phyloP scores from a whole-genome alignment of 2,113 vertebrate species.

The Lepisosteus oculatus region DNA sequence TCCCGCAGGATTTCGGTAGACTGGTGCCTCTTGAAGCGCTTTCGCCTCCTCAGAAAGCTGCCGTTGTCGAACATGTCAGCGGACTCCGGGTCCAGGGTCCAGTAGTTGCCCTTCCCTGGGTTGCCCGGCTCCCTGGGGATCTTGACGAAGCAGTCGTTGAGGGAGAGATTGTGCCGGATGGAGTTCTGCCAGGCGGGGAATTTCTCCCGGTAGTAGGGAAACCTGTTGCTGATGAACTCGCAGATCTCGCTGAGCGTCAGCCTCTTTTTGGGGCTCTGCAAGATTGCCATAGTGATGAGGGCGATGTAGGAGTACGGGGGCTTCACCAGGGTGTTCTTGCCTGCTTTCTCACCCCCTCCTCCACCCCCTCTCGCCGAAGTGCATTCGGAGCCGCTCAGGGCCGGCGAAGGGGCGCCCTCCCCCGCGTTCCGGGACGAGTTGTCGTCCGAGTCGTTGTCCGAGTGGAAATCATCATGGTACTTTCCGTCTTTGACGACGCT shows the following conservation, averaged over 20 bases:
- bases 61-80: conserved; percentile 96
- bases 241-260: conserved; percentile 95
- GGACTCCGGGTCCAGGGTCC: conserved; percentile 91
- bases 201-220: conserved; percentile 93
- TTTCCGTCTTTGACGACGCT: conserved; percentile 68
- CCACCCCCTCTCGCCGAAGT: conserved; percentile 56
- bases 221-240: conserved; percentile 93
- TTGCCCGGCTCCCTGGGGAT: conserved; percentile 87
- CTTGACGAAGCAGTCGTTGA: conserved; percentile 93
- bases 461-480: conserved; percentile 64
- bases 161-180: conserved; percentile 87
- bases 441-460: conserved; percentile 76
- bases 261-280: conserved; percentile 92
- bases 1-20: conserved; percentile 82
- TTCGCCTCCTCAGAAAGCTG: conserved; percentile 85
- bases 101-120: conserved; percentile 91
- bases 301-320: conserved; percentile 94
- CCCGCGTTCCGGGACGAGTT: conserved; percentile 65
- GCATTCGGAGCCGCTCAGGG: conserved; percentile 63
- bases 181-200: conserved; percentile 94
- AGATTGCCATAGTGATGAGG: conserved; percentile 93
- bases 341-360: conserved; percentile 66
- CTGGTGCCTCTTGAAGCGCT: conserved; percentile 91
- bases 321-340: conserved; percentile 77
- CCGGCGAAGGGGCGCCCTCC: conserved; percentile 60